Conservation (phyloP, 2,113 vertebrate genomes). For the Hyla sarda region DNA sequence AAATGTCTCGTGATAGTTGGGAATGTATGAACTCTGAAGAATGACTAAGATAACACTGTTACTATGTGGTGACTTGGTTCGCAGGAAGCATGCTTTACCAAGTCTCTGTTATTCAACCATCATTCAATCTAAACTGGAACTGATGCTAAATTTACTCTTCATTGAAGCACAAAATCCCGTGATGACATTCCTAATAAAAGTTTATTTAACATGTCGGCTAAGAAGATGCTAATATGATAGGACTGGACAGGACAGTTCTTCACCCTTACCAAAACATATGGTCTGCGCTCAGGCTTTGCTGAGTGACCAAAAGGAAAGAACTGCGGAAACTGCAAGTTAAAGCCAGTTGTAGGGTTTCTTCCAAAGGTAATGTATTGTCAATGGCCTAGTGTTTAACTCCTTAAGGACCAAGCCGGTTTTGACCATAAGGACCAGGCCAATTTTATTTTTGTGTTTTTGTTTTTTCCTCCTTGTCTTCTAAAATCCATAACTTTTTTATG, state of each 20-base stretch:
- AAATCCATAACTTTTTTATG: too few relatives aligned
- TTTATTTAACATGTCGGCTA: neutral
- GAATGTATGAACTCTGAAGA: neutral
- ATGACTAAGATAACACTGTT: too few relatives aligned
- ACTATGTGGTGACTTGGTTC: neutral
- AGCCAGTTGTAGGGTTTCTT: too few relatives aligned
- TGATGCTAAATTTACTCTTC: slow-evolving; percentile 21
- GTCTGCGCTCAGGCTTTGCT: neutral
- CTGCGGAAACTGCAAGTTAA: too few relatives aligned
- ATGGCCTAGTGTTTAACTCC: too few relatives aligned
- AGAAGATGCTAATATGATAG: neutral
- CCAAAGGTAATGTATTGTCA: too few relatives aligned
- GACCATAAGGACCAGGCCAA: too few relatives aligned
- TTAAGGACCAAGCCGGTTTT: too few relatives aligned
- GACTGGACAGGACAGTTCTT: neutral
- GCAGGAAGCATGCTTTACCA: neutral
- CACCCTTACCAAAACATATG: neutral
- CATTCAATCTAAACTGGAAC: slow-evolving; percentile 11
- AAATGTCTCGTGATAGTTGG: neutral
- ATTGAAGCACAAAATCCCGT: slow-evolving; percentile 14
- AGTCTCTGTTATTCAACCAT: neutral
- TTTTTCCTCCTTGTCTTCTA: too few relatives aligned
- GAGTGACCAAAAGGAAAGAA: too few relatives aligned
- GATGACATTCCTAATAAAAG: neutral
- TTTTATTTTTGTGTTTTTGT: too few relatives aligned